These are phyloP conservation scores for Vipera ursinii DNA, from an alignment of 2,797 vertebrate genomes.

Conservation along the genomic window DNA sequence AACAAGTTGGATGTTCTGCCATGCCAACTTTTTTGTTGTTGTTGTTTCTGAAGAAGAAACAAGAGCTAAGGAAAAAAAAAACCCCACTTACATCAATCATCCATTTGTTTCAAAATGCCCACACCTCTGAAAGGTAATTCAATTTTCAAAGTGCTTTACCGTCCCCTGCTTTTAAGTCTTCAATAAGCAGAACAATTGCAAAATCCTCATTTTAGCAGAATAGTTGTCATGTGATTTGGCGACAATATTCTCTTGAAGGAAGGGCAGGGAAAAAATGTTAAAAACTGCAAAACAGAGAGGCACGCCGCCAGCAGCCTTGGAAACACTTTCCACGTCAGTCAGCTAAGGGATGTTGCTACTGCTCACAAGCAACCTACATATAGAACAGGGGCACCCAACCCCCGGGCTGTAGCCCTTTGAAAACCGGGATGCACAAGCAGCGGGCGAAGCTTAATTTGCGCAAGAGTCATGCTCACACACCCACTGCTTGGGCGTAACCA, in stretches of 20 bases:
- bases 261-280: not conserved
- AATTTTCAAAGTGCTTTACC: not conserved
- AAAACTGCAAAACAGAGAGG: not conserved
- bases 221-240: not conserved
- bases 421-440: not conserved
- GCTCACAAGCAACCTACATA: not conserved
- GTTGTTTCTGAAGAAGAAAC: not conserved
- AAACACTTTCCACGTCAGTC: not conserved
- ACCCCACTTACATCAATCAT: not conserved
- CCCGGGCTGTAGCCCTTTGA: not conserved
- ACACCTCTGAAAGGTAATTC: not conserved
- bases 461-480: not conserved
- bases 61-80: not conserved
- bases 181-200: not conserved
- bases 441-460: not conserved
- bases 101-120: not conserved
- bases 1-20: not conserved
- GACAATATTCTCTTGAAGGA: not conserved
- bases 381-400: not conserved
- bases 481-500: not conserved
- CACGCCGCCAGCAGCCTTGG: not conserved
- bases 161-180: not conserved
- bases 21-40: not conserved
- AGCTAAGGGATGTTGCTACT: not conserved
- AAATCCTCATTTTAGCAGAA: not conserved